A percentile compares a stretch with the other conserved stretches of the same genome.
Evolutionary conservation across 2,888 invertebrate genomes (phyloP).

Genomic region (Mantis religiosa): DNA sequence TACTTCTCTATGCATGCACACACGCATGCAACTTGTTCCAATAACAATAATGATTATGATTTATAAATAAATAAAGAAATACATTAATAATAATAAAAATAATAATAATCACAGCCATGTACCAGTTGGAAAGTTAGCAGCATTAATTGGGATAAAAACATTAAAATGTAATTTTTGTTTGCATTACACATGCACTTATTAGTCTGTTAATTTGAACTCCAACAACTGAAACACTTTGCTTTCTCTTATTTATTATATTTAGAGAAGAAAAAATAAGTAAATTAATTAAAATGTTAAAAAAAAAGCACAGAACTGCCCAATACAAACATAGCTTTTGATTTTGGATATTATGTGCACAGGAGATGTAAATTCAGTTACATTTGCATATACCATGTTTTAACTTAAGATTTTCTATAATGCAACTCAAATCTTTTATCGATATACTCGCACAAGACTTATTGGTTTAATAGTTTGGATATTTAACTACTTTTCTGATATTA

Average conservation of each 20-base stretch:
- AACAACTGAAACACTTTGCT: not conserved
- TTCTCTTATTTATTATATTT: not conserved
- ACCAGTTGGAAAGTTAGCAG: not conserved
- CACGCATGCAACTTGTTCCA: too few relatives aligned
- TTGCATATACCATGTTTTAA: too few relatives aligned
- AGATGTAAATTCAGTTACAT: too few relatives aligned
- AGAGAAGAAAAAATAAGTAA: not conserved
- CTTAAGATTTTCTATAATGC: too few relatives aligned
- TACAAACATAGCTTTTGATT: not conserved
- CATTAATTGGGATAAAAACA: not conserved
- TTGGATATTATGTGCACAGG: too few relatives aligned
- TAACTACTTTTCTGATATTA: too few relatives aligned
- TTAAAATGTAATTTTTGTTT: not conserved
- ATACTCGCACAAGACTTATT: too few relatives aligned
- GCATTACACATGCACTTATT: not conserved
- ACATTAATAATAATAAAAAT: not conserved
- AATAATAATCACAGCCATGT: not conserved
- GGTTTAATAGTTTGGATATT: too few relatives aligned
- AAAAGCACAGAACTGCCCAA: not conserved
- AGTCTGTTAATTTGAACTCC: not conserved
- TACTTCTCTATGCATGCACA: too few relatives aligned
- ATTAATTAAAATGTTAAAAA: not conserved
- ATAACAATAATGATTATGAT: too few relatives aligned
- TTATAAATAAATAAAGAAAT: too few relatives aligned
- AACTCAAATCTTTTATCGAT: too few relatives aligned